Percentiles rank a stretch among this genome's conserved stretches.
Conservation (phyloP, 2,797 vertebrate species). For the Sebastes elongatus region DNA sequence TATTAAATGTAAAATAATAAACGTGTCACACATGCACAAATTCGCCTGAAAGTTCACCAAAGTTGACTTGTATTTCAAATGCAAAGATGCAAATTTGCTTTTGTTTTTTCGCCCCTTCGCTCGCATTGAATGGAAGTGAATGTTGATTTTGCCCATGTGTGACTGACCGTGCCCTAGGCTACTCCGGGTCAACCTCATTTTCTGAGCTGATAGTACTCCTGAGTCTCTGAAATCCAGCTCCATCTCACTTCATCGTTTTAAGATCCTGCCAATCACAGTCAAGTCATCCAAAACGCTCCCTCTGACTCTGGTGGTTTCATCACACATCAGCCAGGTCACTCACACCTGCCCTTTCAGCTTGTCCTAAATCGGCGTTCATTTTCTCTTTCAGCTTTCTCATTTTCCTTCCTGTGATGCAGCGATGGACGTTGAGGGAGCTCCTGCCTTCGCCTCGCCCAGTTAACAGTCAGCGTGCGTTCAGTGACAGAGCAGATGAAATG, state of each 20-base stretch:
- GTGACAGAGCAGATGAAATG: conserved; percentile 46
- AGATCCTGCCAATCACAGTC: conserved; percentile 34
- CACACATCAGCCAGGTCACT: conserved; percentile 15
- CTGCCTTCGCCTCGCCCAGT: background rate
- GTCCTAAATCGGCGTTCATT: conserved; percentile 3
- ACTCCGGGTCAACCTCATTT: background rate
- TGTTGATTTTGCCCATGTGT: background rate
- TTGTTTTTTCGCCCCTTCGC: too few species aligned
- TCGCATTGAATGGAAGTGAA: fast-evolving
- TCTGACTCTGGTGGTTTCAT: conserved; percentile 18
- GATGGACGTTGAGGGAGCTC: conserved; percentile 18
- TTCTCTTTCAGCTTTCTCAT: conserved; percentile 14
- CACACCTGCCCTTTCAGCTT: conserved; percentile 30
- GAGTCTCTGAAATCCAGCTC: conserved; percentile 15
- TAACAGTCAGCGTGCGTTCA: conserved; percentile 37
- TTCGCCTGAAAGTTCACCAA: too few species aligned
- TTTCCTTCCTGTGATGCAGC: conserved; percentile 4
- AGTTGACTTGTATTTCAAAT: too few species aligned
- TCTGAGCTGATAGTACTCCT: background rate
- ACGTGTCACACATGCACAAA: too few species aligned
- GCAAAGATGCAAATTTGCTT: too few species aligned
- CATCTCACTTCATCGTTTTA: conserved; percentile 6
- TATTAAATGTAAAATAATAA: background rate
- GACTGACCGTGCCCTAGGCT: too few species aligned
- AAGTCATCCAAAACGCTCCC: background rate